Evolutionary conservation across 2,797 vertebrate genomes (phyloP).

Genomic region (Selene dorsalis): DNA sequence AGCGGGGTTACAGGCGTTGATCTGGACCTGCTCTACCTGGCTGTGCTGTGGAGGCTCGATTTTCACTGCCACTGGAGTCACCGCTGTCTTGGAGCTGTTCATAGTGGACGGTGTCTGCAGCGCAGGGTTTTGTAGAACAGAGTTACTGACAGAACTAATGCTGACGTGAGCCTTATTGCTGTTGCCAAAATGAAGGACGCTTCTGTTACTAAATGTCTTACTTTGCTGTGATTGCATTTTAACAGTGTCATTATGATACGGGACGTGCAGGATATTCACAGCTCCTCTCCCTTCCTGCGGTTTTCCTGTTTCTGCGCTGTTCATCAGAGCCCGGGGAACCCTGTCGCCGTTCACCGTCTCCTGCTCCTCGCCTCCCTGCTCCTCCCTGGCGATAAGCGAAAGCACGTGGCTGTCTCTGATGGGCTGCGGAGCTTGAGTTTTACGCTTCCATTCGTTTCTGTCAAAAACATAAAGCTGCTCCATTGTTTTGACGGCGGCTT

Average conservation of each 20-base stretch:
- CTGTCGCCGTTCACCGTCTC: conserved; percentile 58
- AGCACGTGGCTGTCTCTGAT: conserved; percentile 91
- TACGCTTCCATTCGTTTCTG: conserved; percentile 95
- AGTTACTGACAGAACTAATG: conserved; percentile 64
- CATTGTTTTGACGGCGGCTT: conserved; percentile 96
- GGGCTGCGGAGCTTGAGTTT: conserved; percentile 86
- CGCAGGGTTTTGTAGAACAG: conserved; percentile 52
- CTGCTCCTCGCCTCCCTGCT: conserved; percentile 73
- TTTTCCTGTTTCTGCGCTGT: conserved; percentile 33
- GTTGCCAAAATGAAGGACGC: conserved; percentile 75
- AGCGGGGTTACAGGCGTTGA: conserved; percentile 63
- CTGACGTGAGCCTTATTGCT: conserved; percentile 68
- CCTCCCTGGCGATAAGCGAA: conserved; percentile 89
- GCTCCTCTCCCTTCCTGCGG: conserved; percentile 53
- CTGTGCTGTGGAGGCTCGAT: conserved; percentile 72
- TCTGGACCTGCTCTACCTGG: conserved; percentile 60
- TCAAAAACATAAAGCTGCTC: conserved; percentile 96
- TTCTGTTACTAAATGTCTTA: conserved; percentile 77
- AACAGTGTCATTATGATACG: conserved; percentile 59
- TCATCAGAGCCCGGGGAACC: conserved; percentile 54
- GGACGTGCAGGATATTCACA: conserved; percentile 72
- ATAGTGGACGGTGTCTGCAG: conserved; percentile 56
- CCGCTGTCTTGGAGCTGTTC: conserved; percentile 63
- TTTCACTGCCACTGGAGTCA: conserved; percentile 77
- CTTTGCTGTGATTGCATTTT: conserved; percentile 68